Conservation (phyloP, 2,888 invertebrate species). For the Eilema depressum region DNA sequence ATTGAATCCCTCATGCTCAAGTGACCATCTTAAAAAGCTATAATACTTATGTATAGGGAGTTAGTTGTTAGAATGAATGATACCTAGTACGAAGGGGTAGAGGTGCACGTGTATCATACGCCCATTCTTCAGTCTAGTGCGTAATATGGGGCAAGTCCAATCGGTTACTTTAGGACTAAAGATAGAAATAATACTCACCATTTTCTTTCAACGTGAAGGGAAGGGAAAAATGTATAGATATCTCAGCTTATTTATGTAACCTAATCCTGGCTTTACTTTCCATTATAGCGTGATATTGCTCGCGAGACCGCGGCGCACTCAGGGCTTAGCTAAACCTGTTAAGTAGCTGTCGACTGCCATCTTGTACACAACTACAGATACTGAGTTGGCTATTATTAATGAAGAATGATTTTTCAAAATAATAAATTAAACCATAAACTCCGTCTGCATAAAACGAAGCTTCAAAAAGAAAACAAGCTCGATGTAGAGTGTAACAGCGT, state of each 20-base stretch:
- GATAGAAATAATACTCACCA: neutral
- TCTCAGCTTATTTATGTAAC: neutral
- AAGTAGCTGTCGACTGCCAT: neutral
- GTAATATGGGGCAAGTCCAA: neutral
- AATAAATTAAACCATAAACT: neutral
- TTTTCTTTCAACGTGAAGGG: neutral
- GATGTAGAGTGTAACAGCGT: neutral
- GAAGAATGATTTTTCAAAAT: neutral
- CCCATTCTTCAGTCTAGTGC: no score
- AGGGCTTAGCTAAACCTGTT: neutral
- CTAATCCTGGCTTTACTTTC: slow-evolving; percentile 1
- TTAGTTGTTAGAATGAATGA: no score
- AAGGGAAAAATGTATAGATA: neutral
- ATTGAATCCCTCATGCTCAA: neutral
- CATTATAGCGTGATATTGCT: neutral
- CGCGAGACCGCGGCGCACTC: neutral
- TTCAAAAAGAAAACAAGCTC: neutral
- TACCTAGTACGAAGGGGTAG: no score
- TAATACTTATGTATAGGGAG: no score
- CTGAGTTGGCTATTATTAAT: neutral
- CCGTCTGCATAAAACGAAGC: neutral
- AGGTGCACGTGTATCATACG: no score
- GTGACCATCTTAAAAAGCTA: no score
- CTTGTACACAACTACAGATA: neutral
- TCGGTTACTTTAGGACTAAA: neutral